A percentile compares a stretch with the other conserved stretches of the same genome.
Evolutionary conservation across 2,797 vertebrate genomes (phyloP).

Genomic region (Parotocinclus haroldoi): DNA sequence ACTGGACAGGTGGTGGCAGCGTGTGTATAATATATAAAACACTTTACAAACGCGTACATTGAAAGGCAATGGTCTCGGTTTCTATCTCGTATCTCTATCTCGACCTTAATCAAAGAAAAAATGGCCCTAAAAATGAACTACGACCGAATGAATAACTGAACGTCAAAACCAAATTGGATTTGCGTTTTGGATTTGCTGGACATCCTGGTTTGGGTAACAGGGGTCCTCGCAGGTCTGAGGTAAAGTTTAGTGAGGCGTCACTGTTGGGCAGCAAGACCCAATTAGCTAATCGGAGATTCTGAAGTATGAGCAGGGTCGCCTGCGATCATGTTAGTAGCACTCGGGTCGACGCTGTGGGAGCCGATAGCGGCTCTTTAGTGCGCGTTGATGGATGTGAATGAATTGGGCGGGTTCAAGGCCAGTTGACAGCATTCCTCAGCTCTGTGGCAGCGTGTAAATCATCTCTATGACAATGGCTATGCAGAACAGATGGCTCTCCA

Average conservation of each 20-base stretch:
- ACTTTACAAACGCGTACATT: too few relatives aligned
- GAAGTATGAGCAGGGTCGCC: background rate
- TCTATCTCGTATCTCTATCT: too few relatives aligned
- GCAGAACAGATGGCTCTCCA: constrained; percentile 37
- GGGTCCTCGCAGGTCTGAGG: background rate
- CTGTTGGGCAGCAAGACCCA: background rate
- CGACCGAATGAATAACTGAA: background rate
- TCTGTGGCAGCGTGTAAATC: constrained; percentile 23
- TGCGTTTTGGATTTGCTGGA: background rate
- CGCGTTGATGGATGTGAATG: constrained; percentile 17
- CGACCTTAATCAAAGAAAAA: too few relatives aligned
- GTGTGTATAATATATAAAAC: too few relatives aligned
- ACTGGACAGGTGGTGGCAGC: too few relatives aligned
- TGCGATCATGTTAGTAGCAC: background rate
- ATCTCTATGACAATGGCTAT: constrained; percentile 40
- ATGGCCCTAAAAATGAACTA: too few relatives aligned
- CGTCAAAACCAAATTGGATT: background rate
- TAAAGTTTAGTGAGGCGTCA: background rate
- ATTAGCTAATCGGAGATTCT: constrained; percentile 6
- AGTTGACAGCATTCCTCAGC: constrained; percentile 47
- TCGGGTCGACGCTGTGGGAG: constrained; percentile 8
- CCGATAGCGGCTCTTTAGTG: constrained; percentile 15
- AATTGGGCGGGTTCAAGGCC: constrained; percentile 26
- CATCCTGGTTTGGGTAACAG: too few relatives aligned
- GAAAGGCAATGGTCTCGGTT: too few relatives aligned